These are phyloP conservation scores for Sebastes paucispinis DNA, from an alignment of 2,797 vertebrate genomes.

Conservation along the genomic window DNA sequence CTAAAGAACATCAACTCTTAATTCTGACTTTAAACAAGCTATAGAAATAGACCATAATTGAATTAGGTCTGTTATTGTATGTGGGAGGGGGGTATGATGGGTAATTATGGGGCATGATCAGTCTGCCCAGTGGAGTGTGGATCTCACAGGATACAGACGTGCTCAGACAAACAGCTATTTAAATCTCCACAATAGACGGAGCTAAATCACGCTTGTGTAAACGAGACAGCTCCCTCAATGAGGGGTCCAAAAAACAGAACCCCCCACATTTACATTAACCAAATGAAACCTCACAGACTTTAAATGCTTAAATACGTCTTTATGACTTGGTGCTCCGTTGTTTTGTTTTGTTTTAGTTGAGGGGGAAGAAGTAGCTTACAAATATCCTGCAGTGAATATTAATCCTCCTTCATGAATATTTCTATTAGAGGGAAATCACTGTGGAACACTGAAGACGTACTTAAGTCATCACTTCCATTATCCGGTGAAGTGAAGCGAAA, in stretches of 20 bases:
- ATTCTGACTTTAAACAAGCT: constrained; percentile 27
- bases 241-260: constrained; percentile 22
- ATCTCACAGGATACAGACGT: constrained; percentile 62
- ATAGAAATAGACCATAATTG: constrained; percentile 40
- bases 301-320: constrained; percentile 4
- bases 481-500: constrained; percentile 40
- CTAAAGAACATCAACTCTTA: not conserved
- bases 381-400: constrained; percentile 47
- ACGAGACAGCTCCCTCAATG: constrained; percentile 14
- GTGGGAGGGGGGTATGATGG: constrained; percentile 3
- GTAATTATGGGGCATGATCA: constrained; percentile 62
- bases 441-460: constrained; percentile 30
- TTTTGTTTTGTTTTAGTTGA: not conserved
- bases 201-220: constrained; percentile 45
- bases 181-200: constrained; percentile 48
- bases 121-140: constrained; percentile 55
- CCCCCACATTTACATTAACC: not conserved
- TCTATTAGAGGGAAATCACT: constrained; percentile 43
- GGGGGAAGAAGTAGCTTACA: not conserved
- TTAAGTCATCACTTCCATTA: constrained; percentile 58
- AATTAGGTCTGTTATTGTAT: constrained; percentile 50
- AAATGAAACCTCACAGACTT: constrained; percentile 32
- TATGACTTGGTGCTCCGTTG: not conserved
- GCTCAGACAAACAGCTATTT: constrained; percentile 62
- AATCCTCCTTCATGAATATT: constrained; percentile 65